Evolutionary conservation across 2,888 invertebrate species (phyloP), one percentile per base, ranked within the genome.

Genomic region (Liposcelis brunnea): DNA sequence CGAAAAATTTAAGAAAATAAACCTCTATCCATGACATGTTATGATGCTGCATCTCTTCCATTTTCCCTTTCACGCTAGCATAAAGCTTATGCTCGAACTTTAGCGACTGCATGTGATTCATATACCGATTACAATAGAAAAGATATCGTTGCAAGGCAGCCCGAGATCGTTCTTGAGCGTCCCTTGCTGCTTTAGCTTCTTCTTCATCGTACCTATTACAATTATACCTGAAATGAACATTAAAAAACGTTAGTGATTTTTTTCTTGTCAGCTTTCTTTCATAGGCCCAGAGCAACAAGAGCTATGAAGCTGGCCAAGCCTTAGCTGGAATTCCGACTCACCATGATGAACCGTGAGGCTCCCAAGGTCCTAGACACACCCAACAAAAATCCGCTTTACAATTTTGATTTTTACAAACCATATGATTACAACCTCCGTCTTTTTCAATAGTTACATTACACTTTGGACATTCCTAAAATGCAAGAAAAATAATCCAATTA

Each of bases 21-120:
- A 81, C 83, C 76, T 98, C 97, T 58, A 97, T 97, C 97, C 97
- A 98, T 53, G 93, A 93, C 94, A 97, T 95, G 62, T 91, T 93
- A 64, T 93, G 91, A 61, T 93, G 91, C 62, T 98, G 97, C 95
- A 98, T 95, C 67, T 94, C 94, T 63, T 95, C 94, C 95, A 98
- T 97, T 71, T 97, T 97, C 62, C 84, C 83, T 65, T 93, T 90
- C 48, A 95, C 86, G 49, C 86, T 85, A 6, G 90, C 86, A 67
- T 95, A 94, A 47, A 97, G 72, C 73, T 95, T 95, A 66, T 83
- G 81, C 70, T 98, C 97, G 67, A 98, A 91, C 66, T 91, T 91
- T 58, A 97, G 73, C 52, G 93, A 93, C 66, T 94, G 93, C 89
- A 93, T 91, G 67, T 98, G 97, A 67, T 97, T 97, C 89, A 95